A percentile compares a stretch with the other conserved stretches of the same genome.
Evolutionary conservation across 1,140 invertebrate species (phyloP).

Genomic region (Macrocentrus cingulum): DNA sequence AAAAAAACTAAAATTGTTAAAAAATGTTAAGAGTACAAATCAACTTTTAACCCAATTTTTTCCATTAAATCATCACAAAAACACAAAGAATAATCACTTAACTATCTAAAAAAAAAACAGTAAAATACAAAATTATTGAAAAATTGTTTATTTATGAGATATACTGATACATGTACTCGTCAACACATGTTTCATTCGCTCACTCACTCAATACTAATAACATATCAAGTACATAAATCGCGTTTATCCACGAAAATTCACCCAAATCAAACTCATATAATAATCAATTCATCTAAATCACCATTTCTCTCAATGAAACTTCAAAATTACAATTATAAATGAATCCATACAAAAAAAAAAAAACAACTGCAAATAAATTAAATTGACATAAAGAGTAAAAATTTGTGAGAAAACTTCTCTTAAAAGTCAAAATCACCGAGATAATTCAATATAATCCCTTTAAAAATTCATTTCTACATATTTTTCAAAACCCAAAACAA

Average conservation of each 20-base stretch:
- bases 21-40: too few species aligned
- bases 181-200: slow-evolving; percentile 33
- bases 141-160: slow-evolving; percentile 53
- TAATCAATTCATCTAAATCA: slow-evolving; percentile 40
- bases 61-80: too few species aligned
- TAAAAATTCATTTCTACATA: too few species aligned
- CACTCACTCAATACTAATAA: slow-evolving; percentile 47
- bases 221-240: slow-evolving; percentile 42
- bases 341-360: slow-evolving; percentile 53
- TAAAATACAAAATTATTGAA: slow-evolving; percentile 40
- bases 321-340: slow-evolving; percentile 43
- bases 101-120: slow-evolving; percentile 1
- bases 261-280: slow-evolving; percentile 26
- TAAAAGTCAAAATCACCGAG: neutral
- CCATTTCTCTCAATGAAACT: too few species aligned
- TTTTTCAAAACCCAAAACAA: too few species aligned
- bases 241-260: slow-evolving; percentile 15
- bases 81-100: neutral
- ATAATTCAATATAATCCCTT: neutral
- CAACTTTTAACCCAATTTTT: too few species aligned
- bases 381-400: slow-evolving; percentile 37
- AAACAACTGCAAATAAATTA: slow-evolving; percentile 56
- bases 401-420: neutral
- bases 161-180: slow-evolving; percentile 41
- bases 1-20: too few species aligned